Evolutionary conservation across 2,888 invertebrate species (phyloP).

Genomic region (Tryphoninae sp.): DNA sequence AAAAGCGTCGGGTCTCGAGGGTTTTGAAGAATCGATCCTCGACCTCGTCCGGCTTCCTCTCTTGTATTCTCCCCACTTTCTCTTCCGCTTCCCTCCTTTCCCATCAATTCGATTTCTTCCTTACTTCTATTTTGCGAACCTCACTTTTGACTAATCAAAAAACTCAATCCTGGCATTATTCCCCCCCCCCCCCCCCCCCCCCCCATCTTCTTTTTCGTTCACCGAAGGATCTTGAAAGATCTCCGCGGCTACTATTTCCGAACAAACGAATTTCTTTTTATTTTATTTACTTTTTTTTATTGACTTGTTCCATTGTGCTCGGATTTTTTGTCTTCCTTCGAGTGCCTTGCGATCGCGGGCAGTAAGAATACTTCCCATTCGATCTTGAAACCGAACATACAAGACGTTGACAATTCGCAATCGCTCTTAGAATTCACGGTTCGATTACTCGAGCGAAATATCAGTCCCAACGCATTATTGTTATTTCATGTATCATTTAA

Average conservation of each 20-base stretch:
- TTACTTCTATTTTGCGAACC: slow-evolving; percentile 5
- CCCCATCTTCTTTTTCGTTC: slow-evolving; percentile 24
- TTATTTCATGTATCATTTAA: neutral
- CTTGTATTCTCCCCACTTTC: slow-evolving; percentile 6
- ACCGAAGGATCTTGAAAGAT: slow-evolving; percentile 14
- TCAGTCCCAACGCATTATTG: neutral
- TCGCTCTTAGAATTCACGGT: neutral
- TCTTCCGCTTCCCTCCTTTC: neutral
- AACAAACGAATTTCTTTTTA: slow-evolving; percentile 27
- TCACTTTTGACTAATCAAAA: slow-evolving; percentile 47
- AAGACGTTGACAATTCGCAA: neutral
- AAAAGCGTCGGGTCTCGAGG: slow-evolving; percentile 34
- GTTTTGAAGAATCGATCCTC: slow-evolving; percentile 38
- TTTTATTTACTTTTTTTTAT: slow-evolving; percentile 14
- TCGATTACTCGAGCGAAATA: neutral
- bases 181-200: slow-evolving; percentile 32
- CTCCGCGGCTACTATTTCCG: neutral
- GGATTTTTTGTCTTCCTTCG: slow-evolving; percentile 11
- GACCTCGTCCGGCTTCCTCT: slow-evolving; percentile 25
- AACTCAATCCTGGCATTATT: slow-evolving; percentile 49
- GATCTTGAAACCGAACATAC: no score
- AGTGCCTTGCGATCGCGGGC: neutral
- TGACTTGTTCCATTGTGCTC: neutral
- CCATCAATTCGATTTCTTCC: slow-evolving; percentile 8
- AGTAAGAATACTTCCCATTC: no score